Evolutionary conservation across 2,113 vertebrate species (phyloP).

Genomic region (Tursiops truncatus): DNA sequence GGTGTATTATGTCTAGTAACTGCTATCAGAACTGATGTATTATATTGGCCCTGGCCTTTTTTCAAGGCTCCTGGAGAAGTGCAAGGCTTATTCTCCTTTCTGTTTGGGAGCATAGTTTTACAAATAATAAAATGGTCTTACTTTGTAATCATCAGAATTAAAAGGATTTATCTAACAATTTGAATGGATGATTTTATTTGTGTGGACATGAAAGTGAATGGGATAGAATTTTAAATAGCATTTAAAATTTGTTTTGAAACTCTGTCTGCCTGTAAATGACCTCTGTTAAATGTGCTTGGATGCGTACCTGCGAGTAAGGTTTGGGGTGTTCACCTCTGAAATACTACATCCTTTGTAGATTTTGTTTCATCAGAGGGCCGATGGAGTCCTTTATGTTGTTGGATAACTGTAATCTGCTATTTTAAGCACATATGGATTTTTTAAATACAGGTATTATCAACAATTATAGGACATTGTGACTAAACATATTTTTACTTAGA

Average conservation of each 20-base stretch:
- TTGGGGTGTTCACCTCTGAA: not conserved
- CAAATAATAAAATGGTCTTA: conserved; percentile 49
- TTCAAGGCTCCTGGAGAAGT: not conserved
- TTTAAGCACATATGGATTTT: not conserved
- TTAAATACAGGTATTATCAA: not conserved
- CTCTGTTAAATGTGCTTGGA: not conserved
- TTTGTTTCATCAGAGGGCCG: not conserved
- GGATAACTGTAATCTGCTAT: not conserved
- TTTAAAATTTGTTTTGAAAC: conserved; percentile 52
- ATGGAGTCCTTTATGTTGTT: not conserved
- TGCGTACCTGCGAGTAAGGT: not conserved
- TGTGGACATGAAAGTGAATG: conserved; percentile 54
- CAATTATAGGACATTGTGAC: not conserved
- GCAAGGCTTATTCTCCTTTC: conserved; percentile 16
- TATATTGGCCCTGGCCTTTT: conserved; percentile 48
- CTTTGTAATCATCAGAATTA: conserved; percentile 32
- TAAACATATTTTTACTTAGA: not conserved
- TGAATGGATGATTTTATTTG: conserved; percentile 49
- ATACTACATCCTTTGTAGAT: not conserved
- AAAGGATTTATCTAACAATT: conserved; percentile 57
- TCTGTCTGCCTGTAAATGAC: conserved; percentile 36
- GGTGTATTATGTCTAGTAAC: conserved; percentile 43
- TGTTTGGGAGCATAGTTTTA: conserved; percentile 41
- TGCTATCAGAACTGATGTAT: conserved; percentile 41
- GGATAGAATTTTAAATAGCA: conserved; percentile 44